Conservation (phyloP, 2,888 invertebrate species). For the Drosophila anomalata region DNA sequence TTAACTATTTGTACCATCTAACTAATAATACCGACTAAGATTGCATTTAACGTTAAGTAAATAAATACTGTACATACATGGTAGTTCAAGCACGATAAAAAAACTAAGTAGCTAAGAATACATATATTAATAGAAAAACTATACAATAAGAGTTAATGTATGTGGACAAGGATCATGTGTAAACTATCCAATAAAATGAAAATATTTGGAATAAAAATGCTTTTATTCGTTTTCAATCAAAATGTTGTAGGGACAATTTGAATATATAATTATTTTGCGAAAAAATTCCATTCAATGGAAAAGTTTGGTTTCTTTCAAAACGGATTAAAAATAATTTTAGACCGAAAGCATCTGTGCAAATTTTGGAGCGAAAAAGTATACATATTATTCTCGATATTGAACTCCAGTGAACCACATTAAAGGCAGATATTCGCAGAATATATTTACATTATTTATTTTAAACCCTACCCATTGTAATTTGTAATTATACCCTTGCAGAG, state of each 20-base stretch:
- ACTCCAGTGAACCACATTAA: background rate
- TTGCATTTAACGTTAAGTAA: slow-evolving; percentile 39
- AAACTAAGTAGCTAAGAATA: slow-evolving; percentile 33
- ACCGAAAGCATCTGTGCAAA: background rate
- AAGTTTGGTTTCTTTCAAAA: background rate
- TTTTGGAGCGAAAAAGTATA: background rate
- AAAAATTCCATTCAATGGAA: background rate
- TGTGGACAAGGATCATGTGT: slow-evolving; percentile 19
- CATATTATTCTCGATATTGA: background rate
- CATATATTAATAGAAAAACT: slow-evolving; percentile 14
- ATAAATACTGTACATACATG: slow-evolving; percentile 17
- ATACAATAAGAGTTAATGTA: slow-evolving; percentile 1
- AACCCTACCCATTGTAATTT: no score
- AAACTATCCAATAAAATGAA: slow-evolving; percentile 36
- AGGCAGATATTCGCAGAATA: background rate
- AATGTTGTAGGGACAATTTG: background rate
- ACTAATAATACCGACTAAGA: slow-evolving; percentile 21
- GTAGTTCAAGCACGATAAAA: slow-evolving; percentile 14
- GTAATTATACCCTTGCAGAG: no score
- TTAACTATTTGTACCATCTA: slow-evolving; percentile 1
- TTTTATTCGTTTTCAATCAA: background rate
- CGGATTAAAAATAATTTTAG: background rate
- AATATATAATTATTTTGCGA: background rate
- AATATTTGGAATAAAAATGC: slow-evolving; percentile 19
- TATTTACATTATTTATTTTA: no score